Evolutionary conservation across 2,888 invertebrate genomes (phyloP), one percentile per base, ranked within the genome.

Genomic region (Lycocerus yunnanus): DNA sequence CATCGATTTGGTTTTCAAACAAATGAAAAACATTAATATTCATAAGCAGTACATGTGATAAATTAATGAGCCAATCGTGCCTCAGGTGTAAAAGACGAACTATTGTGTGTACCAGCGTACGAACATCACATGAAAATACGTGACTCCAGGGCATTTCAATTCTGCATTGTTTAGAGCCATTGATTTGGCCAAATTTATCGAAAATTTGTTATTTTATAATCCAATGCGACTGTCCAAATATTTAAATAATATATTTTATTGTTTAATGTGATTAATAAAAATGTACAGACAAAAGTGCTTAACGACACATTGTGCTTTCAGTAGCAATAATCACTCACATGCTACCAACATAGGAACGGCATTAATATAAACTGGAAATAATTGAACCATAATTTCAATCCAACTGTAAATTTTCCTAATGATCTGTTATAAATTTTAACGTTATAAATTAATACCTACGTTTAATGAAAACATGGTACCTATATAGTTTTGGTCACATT

Each of bases 81-180:
- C 75, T 70, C 75, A 75, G 72, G 75, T 75, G 75, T 68, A 70
- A 75, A 75, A 75, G 72, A 75, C 72, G 72, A 72, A 75, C 75
- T 75, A 75, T 72, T 75, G 75, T 73, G 58, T 75, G 70, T 66
- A 43, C 24, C 27, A 66, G 66, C 66, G 24, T 69, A 68, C 72
- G 27, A 43, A n/a, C 43, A 75, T 75, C 69, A 70, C 75, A 72
- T 75, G 75, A 66, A 75, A 72, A 75, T 75, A 73, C 72, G 68
- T 68, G 75, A 72, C 75, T 73, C 70, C 21, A 15, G 75, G 75
- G 75, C 60, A 72, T 73, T 75, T 75, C 68, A 72, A 68, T 75
- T 75, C 72, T 72, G 70, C 43, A 75, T 73, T 75, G 75, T 75
- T 73, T 75, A 43, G 75, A 20, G 59, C 66, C 61, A 73, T 69